Base-by-base conservation (phyloP, 2,113 vertebrate genomes). In the Sebastes fasciatus region DNA sequence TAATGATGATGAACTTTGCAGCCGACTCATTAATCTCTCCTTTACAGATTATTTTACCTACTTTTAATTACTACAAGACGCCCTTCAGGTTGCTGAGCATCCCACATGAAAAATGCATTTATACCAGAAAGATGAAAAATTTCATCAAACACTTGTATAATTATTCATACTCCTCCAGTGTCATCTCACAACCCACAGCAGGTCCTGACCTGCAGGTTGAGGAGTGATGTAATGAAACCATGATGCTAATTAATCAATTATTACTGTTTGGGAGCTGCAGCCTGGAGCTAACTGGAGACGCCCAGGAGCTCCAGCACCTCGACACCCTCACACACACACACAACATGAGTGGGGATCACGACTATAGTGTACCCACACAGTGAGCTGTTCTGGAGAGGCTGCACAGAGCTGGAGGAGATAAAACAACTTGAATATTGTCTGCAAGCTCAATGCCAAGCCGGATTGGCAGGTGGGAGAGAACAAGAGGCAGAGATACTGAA, bases 361-460 rank as follows among this genome's bases (percentile, higher is more conserved):
- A 81, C 77, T 73, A 34, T 34, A 4, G 17, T 51, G 63, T 60
- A 54, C 83, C 86, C 81, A 84, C 81, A 77, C 77, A 72, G 52
- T 19, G 26, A 63, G 74, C 71, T 68, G 82, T 16, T 65, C 5
- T 52, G 49, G 57, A 75, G 73, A 49, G n/a, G 74, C 69, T 64
- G 79, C 65, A 26, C 55, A 21, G 73, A 64, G 77, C 71, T 26
- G 63, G 65, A 72, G 45, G 69, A 70, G 69, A 69, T 51, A 10
- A 67, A 19, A 68, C 5, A 55, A 45, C 2, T 19, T 48, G 52
- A 71, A 67, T 16, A 61, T 42, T 52, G 11, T 74, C n/a, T 49
- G 21, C 19, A 19, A 67, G 66, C 42, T 82, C 13, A 16, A 4
- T 70, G 69, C 69, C 45, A 68, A 74, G 61, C 11, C 46, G 23